A percentile compares a stretch with the other conserved stretches of the same genome.
These are phyloP conservation scores for Nixonia krombeini DNA, from an alignment of 1,140 invertebrate species.

Conservation along the genomic window DNA sequence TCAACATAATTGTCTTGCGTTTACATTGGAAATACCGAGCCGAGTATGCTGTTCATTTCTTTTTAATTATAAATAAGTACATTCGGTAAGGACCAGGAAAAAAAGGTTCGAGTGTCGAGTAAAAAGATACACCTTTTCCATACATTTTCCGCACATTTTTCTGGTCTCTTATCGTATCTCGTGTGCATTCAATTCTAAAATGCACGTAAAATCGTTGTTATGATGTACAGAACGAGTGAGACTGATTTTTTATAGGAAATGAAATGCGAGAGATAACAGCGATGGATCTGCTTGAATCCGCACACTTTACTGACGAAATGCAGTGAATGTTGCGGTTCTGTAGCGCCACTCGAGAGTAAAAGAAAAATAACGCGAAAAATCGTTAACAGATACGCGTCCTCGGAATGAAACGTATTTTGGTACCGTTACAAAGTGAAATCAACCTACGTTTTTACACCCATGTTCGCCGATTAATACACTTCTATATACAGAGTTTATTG, in stretches of 20 bases:
- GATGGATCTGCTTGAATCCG: too few relatives aligned
- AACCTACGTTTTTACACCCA: conserved; percentile 1
- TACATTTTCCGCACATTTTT: too few relatives aligned
- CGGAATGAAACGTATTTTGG: conserved; percentile 13
- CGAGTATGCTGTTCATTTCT: neutral
- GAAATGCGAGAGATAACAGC: conserved; percentile 45
- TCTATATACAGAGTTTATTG: conserved; percentile 40
- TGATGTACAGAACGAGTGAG: conserved; percentile 58
- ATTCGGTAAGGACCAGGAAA: conserved; percentile 24
- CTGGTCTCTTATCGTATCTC: neutral
- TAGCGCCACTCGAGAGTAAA: neutral
- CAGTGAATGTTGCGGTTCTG: neutral
- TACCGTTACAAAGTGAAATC: conserved; percentile 4
- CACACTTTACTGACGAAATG: too few relatives aligned
- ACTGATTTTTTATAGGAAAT: conserved; percentile 66
- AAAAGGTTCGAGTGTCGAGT: too few relatives aligned
- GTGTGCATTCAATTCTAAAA: conserved; percentile 23
- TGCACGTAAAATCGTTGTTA: conserved; percentile 42
- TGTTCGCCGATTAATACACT: conserved; percentile 3
- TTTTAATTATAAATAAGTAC: neutral
- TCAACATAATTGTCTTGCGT: too few relatives aligned
- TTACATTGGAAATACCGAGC: neutral
- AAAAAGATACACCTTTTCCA: too few relatives aligned
- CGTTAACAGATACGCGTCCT: conserved; percentile 23
- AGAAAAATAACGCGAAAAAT: conserved; percentile 22